Evolutionary conservation across 2,797 vertebrate genomes (phyloP).

Genomic region (Threskiornis aethiopicus): DNA sequence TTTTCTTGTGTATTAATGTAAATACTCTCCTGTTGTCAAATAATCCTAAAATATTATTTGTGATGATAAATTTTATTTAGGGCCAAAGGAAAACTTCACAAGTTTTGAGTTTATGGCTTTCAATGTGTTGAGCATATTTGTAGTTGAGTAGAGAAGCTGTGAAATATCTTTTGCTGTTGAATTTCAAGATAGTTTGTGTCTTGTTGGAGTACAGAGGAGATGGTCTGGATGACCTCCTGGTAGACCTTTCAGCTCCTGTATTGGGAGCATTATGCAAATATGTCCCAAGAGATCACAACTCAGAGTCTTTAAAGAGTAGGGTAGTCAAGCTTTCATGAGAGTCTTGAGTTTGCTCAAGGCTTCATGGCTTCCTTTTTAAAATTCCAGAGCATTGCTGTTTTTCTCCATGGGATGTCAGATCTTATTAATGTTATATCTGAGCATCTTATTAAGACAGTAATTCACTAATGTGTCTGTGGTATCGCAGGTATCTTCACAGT

Average conservation of each 20-base stretch:
- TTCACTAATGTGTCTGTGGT: not conserved
- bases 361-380: not conserved
- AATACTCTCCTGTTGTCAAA: not conserved
- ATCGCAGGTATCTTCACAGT: not conserved
- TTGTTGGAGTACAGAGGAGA: not conserved
- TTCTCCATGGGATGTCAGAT: not conserved
- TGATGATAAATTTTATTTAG: not conserved
- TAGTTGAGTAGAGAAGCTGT: not conserved
- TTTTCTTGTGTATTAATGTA: not conserved
- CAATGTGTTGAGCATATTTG: not conserved
- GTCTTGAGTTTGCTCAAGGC: not conserved
- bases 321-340: not conserved
- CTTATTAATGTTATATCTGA: not conserved
- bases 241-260: not conserved
- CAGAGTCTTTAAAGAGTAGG: not conserved
- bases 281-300: not conserved
- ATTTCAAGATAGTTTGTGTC: not conserved
- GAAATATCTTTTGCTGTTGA: not conserved
- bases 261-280: not conserved
- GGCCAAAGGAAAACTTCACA: not conserved
- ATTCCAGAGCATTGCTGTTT: not conserved
- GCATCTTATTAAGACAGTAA: not conserved
- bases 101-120: not conserved
- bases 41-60: not conserved
- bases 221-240: not conserved